Percentiles rank a stretch among this genome's conserved stretches.
Evolutionary conservation across 2,888 invertebrate genomes (phyloP).

Genomic region (Leuctra nigra): DNA sequence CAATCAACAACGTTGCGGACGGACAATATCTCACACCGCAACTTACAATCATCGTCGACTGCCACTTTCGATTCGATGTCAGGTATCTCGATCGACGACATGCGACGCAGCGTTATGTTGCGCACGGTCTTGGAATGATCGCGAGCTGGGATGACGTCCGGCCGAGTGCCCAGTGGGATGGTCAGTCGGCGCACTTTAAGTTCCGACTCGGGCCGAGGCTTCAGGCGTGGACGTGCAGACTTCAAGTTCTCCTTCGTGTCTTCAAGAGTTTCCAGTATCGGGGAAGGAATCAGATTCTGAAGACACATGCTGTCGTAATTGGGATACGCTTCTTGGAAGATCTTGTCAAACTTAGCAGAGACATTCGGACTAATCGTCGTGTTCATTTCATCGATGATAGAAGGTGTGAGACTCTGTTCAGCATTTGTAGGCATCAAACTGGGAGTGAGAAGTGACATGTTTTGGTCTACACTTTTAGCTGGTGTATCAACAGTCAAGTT

Average conservation of each 20-base stretch:
- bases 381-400: too few species aligned
- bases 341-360: not conserved
- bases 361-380: too few species aligned
- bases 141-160: too few species aligned
- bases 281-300: not conserved
- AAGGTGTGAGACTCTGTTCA: too few species aligned
- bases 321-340: not conserved
- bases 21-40: too few species aligned
- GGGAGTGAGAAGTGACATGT: not conserved
- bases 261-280: not conserved
- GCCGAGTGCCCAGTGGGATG: not conserved
- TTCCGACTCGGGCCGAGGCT: not conserved
- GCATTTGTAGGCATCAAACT: not conserved
- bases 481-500: too few species aligned
- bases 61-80: not conserved
- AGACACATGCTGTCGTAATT: constrained; percentile 3
- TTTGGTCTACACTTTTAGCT: too few species aligned
- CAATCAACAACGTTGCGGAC: too few species aligned
- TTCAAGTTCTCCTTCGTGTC: not conserved
- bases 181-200: constrained; percentile 1
- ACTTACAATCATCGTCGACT: too few species aligned
- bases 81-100: constrained; percentile 10
- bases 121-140: not conserved
- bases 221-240: not conserved
- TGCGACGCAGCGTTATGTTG: not conserved